A percentile compares a stretch with the other conserved stretches of the same genome.
Conservation (phyloP, 2,888 invertebrate species). For the Amorpha juglandis region DNA sequence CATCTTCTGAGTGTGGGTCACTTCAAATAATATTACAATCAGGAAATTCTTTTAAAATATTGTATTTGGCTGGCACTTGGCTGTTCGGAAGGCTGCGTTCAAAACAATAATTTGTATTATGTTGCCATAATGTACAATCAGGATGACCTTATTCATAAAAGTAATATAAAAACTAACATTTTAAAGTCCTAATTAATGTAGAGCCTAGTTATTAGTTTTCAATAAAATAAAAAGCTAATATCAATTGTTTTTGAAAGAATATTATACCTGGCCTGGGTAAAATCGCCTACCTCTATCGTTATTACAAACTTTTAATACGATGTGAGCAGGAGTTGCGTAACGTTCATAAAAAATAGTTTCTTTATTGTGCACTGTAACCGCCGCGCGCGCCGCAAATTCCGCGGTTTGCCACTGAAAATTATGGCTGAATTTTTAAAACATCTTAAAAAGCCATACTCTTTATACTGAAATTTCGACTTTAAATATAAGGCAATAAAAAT, state of each 20-base stretch:
- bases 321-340: constrained; percentile 38
- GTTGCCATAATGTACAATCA: too few relatives aligned
- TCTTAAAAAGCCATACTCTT: constrained; percentile 30
- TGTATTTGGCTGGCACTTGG: too few relatives aligned
- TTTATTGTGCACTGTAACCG: constrained; percentile 44
- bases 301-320: constrained; percentile 8
- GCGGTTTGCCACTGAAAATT: constrained; percentile 74
- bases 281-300: neutral
- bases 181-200: neutral
- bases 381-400: constrained; percentile 64
- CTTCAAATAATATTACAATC: too few relatives aligned
- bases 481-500: constrained; percentile 31
- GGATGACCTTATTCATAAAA: too few relatives aligned
- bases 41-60: too few relatives aligned
- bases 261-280: neutral
- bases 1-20: too few relatives aligned
- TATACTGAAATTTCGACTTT: constrained; percentile 38
- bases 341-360: constrained; percentile 47
- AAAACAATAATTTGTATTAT: too few relatives aligned
- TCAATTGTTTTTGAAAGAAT: neutral
- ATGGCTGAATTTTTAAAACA: constrained; percentile 41
- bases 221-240: neutral
- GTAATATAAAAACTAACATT: too few relatives aligned
- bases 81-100: too few relatives aligned
- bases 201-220: neutral